phyloP scores from a whole-genome alignment of 2,113 vertebrate genomes.

The Odocoileus virginianus region DNA sequence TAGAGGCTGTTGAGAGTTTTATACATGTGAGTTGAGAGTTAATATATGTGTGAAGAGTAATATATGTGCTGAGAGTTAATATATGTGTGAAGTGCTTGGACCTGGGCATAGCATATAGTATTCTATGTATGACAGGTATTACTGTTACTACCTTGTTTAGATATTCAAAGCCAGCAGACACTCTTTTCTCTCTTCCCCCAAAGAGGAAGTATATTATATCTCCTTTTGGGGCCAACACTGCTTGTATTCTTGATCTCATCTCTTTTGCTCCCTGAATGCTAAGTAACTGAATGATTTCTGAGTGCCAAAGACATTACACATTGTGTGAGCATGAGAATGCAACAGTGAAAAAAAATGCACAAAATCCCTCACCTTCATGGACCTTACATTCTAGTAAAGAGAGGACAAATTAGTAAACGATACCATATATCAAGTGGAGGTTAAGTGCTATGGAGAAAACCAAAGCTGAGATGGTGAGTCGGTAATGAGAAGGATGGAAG shows the following conservation, averaged over 20 bases:
- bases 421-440: neutral
- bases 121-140: neutral
- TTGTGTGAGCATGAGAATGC: neutral
- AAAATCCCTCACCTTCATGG: neutral
- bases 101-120: neutral
- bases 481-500: neutral
- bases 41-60: neutral
- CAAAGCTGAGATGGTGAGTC: neutral
- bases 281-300: neutral
- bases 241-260: neutral
- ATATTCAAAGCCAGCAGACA: neutral
- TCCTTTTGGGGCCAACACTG: neutral
- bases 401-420: neutral
- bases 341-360: neutral
- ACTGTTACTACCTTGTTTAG: neutral
- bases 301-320: neutral
- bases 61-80: neutral
- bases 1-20: neutral
- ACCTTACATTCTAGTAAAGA: neutral
- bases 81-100: neutral
- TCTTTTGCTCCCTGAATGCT: neutral
- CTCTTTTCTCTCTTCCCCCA: neutral
- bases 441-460: neutral
- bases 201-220: neutral
- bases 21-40: neutral